Evolutionary conservation across 2,113 vertebrate genomes (phyloP).

Genomic region (Nothoprocta pentlandii): DNA sequence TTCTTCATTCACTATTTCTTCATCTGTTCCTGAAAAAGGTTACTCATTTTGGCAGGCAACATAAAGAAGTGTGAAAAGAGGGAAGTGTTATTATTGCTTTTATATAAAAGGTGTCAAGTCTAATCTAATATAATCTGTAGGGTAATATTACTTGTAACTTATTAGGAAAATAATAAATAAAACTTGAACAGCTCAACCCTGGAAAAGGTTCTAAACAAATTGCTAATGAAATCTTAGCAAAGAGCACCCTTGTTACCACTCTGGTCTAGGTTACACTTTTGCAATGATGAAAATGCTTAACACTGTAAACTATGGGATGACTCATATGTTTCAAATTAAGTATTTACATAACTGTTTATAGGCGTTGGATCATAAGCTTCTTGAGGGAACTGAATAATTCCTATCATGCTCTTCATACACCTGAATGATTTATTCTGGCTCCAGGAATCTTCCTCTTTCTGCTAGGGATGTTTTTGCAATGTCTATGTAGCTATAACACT

Average conservation of each 20-base stretch:
- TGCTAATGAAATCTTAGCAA: background rate
- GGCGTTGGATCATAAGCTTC: conserved; percentile 3
- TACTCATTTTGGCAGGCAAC: conserved; percentile 23
- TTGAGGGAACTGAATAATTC: background rate
- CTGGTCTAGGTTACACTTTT: background rate
- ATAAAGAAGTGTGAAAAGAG: conserved; percentile 7
- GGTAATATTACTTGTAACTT: background rate
- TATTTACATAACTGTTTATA: conserved; percentile 49
- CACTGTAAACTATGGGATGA: background rate
- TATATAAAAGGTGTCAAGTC: background rate
- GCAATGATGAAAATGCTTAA: conserved; percentile 20
- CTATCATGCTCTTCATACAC: background rate
- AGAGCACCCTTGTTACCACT: background rate
- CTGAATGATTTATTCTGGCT: background rate
- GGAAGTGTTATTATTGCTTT: conserved; percentile 27
- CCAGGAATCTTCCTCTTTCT: background rate
- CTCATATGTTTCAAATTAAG: conserved; percentile 42
- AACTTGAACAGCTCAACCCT: background rate
- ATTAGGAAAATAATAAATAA: conserved; percentile 43
- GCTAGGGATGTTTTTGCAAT: background rate
- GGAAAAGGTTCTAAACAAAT: background rate
- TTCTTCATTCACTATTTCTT: background rate
- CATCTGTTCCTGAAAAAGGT: conserved; percentile 5
- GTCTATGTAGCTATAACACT: background rate
- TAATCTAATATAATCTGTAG: conserved; percentile 6